A percentile compares a stretch with the other conserved stretches of the same genome.
These are phyloP conservation scores for Acronicta aceris DNA, from an alignment of 2,888 invertebrate genomes.

Conservation along the genomic window DNA sequence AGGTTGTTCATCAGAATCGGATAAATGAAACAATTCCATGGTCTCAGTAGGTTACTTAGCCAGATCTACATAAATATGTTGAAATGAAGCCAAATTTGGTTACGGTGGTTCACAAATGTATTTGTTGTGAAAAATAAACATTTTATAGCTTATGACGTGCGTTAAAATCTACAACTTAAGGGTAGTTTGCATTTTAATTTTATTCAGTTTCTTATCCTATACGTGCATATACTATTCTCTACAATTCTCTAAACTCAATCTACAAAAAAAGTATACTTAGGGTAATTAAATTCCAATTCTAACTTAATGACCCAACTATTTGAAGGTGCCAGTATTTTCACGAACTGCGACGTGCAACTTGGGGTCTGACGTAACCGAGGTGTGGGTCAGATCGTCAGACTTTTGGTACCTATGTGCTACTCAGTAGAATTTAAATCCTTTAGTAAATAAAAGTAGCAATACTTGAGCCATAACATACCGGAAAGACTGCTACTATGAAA, in stretches of 20 bases:
- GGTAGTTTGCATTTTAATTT: slow-evolving; percentile 34
- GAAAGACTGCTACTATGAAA: slow-evolving; percentile 48
- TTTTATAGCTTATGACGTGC: slow-evolving; percentile 47
- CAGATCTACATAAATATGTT: slow-evolving; percentile 58
- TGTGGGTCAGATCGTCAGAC: not conserved
- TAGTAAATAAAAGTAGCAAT: slow-evolving; percentile 5
- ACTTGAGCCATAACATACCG: slow-evolving; percentile 32
- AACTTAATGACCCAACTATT: too few species aligned
- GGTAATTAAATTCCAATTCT: slow-evolving; percentile 10
- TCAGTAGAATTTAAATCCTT: not conserved
- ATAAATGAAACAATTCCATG: slow-evolving; percentile 73
- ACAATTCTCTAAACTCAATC: not conserved
- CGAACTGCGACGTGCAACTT: slow-evolving; percentile 4
- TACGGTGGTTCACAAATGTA: slow-evolving; percentile 49
- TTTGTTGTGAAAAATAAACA: slow-evolving; percentile 56
- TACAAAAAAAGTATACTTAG: not conserved
- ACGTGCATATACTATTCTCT: slow-evolving; percentile 12
- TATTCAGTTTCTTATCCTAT: slow-evolving; percentile 28
- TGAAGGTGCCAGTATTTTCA: not conserved
- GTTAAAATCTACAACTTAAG: slow-evolving; percentile 40
- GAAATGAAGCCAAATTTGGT: slow-evolving; percentile 62
- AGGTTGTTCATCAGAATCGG: slow-evolving; percentile 90
- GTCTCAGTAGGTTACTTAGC: slow-evolving; percentile 58
- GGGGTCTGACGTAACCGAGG: slow-evolving; percentile 4
- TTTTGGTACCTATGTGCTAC: slow-evolving; percentile 6